Base-by-base conservation (phyloP, 1,140 invertebrate genomes). In the Drosophila quadrilineata region DNA sequence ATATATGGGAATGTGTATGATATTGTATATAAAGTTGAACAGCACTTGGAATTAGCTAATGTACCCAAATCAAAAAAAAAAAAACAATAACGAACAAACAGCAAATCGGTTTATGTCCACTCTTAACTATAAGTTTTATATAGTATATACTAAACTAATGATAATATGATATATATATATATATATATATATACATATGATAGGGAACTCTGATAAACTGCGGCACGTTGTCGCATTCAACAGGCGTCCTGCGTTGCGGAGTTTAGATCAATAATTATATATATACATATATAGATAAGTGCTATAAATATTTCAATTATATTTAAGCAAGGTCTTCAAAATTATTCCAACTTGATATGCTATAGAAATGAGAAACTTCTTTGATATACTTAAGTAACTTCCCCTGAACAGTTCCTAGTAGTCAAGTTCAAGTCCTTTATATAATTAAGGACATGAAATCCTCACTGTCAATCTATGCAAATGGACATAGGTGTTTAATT, bases 41-140 rank as follows among this genome's bases (percentile, higher is more conserved):
- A 49, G 49, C 48, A 62, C 54, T 65, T 60, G 77, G 64, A 70
- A 64, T 53, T 77, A 84, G 69, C 59, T 70, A 62, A 84, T 70
- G 53, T 53, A 56, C 46, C 67, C 57, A 43, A 52, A n/a, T n/a
- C n/a, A n/a, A n/a, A n/a, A n/a, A n/a, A n/a, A n/a, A n/a, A n/a
- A n/a, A n/a, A n/a, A 62, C 63, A 71, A 60, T 60, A 71, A 54
- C 17, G 29, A 72, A 56, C 17, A 26, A 72, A 56, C 62, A 80
- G 76, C 77, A 82, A 82, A 82, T 82, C 76, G 76, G 76, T 82
- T 84, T 76, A 82, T 82, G 76, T 82, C 76, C 76, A 82, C 76
- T 82, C 68, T 68, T 80, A 80, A 59, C 9, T 6, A 58, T 82
- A 82, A 82, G 76, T 77, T 84, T 73, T 82, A 67, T 66, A 69